These are phyloP conservation scores for Helicoverpa zea DNA, from an alignment of 1,140 invertebrate genomes.

Conservation along the genomic window DNA sequence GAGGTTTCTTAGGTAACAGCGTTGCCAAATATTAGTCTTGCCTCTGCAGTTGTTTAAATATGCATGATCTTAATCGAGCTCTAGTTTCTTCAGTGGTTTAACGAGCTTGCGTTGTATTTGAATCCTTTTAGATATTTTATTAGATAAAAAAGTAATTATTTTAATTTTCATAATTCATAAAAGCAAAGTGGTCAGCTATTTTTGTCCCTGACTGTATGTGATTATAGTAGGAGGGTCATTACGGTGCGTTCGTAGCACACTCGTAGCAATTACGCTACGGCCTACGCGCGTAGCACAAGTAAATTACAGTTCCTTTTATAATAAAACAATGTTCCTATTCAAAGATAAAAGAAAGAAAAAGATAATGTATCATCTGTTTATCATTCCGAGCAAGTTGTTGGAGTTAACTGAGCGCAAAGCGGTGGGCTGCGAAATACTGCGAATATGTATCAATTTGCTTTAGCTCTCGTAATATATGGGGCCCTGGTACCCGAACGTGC, in stretches of 20 bases:
- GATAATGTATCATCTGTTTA: slow-evolving; percentile 33
- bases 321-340: background rate
- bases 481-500: slow-evolving; percentile 12
- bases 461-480: slow-evolving; percentile 25
- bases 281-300: no score
- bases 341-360: slow-evolving; percentile 20
- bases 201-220: no score
- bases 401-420: slow-evolving; percentile 38
- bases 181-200: no score
- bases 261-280: no score
- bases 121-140: background rate
- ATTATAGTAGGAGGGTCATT: no score
- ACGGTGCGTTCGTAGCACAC: no score
- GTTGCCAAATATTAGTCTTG: slow-evolving; percentile 27
- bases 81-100: background rate
- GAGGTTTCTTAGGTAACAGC: background rate
- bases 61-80: slow-evolving; percentile 14
- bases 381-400: slow-evolving; percentile 35
- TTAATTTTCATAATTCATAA: no score
- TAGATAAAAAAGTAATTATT: no score
- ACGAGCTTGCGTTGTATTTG: background rate
- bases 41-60: slow-evolving; percentile 23
- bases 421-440: slow-evolving; percentile 10
- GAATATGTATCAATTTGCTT: slow-evolving; percentile 37
- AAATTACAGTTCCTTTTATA: background rate